Evolutionary conservation across 2,888 invertebrate genomes (phyloP).

Genomic region (Epinotia ramella): DNA sequence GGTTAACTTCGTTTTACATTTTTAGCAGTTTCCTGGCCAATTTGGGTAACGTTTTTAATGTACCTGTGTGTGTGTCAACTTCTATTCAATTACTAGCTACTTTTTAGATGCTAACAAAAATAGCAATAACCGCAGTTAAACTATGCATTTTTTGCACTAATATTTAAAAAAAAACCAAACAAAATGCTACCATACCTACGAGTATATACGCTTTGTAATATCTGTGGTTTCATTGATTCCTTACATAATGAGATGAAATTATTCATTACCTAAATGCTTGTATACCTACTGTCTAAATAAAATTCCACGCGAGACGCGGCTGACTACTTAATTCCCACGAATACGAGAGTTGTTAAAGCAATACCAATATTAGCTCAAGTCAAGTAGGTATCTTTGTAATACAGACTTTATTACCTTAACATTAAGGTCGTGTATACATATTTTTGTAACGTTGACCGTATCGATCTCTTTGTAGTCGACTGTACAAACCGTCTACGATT

Average conservation of each 20-base stretch:
- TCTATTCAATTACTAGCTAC: neutral
- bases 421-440: too few relatives aligned
- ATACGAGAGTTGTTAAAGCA: neutral
- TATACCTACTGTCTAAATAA: neutral
- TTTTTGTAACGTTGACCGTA: too few relatives aligned
- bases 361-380: constrained; percentile 23
- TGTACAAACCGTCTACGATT: constrained; percentile 15
- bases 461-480: too few relatives aligned
- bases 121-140: too few relatives aligned
- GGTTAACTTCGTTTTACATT: constrained; percentile 5
- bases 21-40: neutral
- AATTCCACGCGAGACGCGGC: neutral
- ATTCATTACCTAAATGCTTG: neutral
- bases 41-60: too few relatives aligned
- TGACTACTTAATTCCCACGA: neutral
- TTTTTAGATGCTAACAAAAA: too few relatives aligned
- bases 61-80: too few relatives aligned
- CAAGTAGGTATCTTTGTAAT: constrained; percentile 29
- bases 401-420: too few relatives aligned
- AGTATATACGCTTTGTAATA: too few relatives aligned
- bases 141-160: too few relatives aligned
- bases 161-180: too few relatives aligned
- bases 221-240: neutral
- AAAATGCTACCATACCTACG: too few relatives aligned
- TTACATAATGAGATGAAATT: neutral